Base-by-base conservation (phyloP, 2,797 vertebrate species). In the Catamblyrhynchus diadema region DNA sequence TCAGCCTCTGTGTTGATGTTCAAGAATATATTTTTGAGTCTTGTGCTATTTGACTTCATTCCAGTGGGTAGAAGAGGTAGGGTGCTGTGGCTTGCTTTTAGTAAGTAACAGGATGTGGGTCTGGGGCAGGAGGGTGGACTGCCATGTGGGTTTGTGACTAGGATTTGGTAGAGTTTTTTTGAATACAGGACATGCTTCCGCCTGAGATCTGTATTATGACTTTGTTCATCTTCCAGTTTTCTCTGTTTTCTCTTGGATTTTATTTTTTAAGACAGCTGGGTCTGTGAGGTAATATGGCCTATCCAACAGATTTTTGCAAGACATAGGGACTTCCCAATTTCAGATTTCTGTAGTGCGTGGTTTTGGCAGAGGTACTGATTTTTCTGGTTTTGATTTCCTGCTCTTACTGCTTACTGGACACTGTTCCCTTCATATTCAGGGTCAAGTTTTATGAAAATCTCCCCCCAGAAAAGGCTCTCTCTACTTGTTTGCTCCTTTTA, bases 31-130 rank as follows among this genome's bases (percentile, higher is more conserved):
- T 95, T 81, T 95, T 96, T 97, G 45, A 95, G 54, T 95, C 67
- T 94, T 93, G n/a, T 47, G 75, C 23, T 62, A 23, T 54, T 37
- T 94, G 47, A 81, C 47, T 96, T 89, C 64, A 84, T 95, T 94
- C 66, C 93, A 92, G 59, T 93, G 51, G 23, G 47, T 39, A 50
- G 79, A 69, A 54, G 78, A 89, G 79, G 64, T 88, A 25, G 81
- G 56, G 44, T 89, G 39, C 66, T 96, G 93, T 75, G 70, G 39
- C 90, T 95, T 95, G 75, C 62, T 90, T 95, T 94, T 80, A 61
- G 70, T 74, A 74, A 83, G 77, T 94, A 90, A 92, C 73, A 96
- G 97, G 96, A 95, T 97, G 89, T 96, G 91, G 88, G 81, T 93
- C 44, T 79, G 78, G 51, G 70, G 57, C 61, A 48, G 82, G 17